Base-by-base conservation (phyloP, 2,113 vertebrate species). In the Lutjanus erythropterus region DNA sequence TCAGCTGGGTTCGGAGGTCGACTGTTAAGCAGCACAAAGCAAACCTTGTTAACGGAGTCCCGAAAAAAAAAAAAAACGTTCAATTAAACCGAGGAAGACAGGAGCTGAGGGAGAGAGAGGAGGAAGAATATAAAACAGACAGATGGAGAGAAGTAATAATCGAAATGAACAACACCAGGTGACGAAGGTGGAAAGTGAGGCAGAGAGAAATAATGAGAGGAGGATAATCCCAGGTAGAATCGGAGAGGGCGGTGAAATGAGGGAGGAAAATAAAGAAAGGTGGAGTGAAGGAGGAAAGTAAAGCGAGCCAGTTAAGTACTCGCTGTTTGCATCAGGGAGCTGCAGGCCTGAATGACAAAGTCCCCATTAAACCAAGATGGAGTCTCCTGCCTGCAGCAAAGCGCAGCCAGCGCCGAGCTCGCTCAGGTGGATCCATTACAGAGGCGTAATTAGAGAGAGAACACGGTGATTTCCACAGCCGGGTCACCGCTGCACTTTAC, bases 301-400 rank as follows among this genome's bases (percentile, higher is more conserved):
- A 70, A 84, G 78, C 7, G 6, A 81, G 78, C 55, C 49, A 44
- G 77, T 71, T 80, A 78, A 82, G 75, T 27, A 46, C 27, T 47
- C 2, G 19, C 15, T 58, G 78, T 86, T 83, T 88, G 74, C 84
- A 85, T 80, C 71, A 68, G 82, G 71, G 70, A 83, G 90, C 86
- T 86, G 65, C 80, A 84, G 88, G 90, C 82, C 80, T 82, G 82
- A 86, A 88, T 90, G 77, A 88, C 90, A 87, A 87, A 86, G 80
- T 82, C 78, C 87, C 86, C 85, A 87, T 90, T 90, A 91, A 81
- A 90, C 70, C 84, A 81, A 83, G 82, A 89, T 81, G 76, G 86
- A 88, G 90, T 71, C 80, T 81, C 75, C 83, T 7, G 90, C 86
- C 86, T 80, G 83, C 81, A 86, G 87, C 80, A 70, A 62, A 62